These are phyloP conservation scores for Brienomyrus longianalis DNA, from an alignment of 2,113 vertebrate species.

Conservation along the genomic window DNA sequence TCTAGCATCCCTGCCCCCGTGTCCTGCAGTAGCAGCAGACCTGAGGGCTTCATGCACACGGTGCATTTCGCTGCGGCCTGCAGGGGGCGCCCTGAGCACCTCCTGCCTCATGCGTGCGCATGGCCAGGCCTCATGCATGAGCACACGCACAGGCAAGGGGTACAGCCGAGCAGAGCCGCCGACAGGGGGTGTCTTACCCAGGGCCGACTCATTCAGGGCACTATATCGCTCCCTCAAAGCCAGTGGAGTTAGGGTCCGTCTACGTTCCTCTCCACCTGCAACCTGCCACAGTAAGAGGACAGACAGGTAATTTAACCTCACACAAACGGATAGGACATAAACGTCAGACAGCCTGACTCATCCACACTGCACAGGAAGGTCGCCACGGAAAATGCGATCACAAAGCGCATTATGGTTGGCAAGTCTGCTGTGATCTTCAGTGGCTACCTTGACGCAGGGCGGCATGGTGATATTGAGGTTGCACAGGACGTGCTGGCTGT, in stretches of 20 bases:
- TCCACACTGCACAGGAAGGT: background rate
- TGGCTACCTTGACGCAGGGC: constrained; percentile 80
- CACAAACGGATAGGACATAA: background rate
- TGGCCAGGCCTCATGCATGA: constrained; percentile 3
- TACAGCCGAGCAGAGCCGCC: constrained; percentile 40
- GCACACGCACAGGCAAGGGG: constrained; percentile 24
- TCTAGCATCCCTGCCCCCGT: background rate
- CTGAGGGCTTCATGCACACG: background rate
- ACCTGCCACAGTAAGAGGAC: constrained; percentile 54
- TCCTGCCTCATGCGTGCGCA: constrained; percentile 1
- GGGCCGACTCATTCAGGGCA: constrained; percentile 72
- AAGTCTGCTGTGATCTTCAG: background rate
- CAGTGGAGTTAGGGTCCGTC: constrained; percentile 80
- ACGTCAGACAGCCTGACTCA: background rate
- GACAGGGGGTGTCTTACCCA: constrained; percentile 60
- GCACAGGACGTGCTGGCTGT: constrained; percentile 85
- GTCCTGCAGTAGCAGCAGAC: background rate
- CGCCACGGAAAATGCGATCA: too few species aligned
- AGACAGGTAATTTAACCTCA: background rate
- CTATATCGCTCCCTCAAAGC: constrained; percentile 85
- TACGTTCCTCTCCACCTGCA: constrained; percentile 73
- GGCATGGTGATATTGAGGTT: constrained; percentile 93
- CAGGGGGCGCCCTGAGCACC: background rate
- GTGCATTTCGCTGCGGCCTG: background rate
- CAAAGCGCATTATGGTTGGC: background rate